A percentile compares a stretch with the other conserved stretches of the same genome.
phyloP scores from a whole-genome alignment of 2,888 invertebrate genomes.

The Arrhopalites spinosus region DNA sequence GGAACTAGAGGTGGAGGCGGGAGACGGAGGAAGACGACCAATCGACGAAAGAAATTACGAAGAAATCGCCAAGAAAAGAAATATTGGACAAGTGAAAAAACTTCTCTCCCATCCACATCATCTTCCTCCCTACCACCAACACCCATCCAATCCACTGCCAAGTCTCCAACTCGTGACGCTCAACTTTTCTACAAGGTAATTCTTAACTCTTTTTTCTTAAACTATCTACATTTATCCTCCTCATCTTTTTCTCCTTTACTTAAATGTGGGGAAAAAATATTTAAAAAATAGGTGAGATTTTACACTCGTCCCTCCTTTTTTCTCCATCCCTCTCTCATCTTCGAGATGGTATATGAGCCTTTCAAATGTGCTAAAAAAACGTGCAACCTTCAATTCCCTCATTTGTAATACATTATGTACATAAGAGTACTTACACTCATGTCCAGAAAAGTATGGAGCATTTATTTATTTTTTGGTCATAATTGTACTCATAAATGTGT shows the following conservation, averaged over 20 bases:
- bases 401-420: background rate
- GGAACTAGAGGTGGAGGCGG: background rate
- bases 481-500: slow-evolving; percentile 25
- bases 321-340: background rate
- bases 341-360: too few relatives aligned
- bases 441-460: slow-evolving; percentile 5
- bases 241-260: too few relatives aligned
- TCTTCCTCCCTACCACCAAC: background rate
- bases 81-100: slow-evolving; percentile 27
- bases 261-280: too few relatives aligned
- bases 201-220: background rate
- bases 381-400: background rate
- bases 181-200: slow-evolving; percentile 21
- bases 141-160: background rate
- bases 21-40: background rate
- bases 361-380: too few relatives aligned
- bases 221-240: too few relatives aligned
- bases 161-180: slow-evolving; percentile 11
- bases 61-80: slow-evolving; percentile 29
- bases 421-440: background rate
- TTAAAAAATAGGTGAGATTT: slow-evolving; percentile 13
- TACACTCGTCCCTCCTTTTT: slow-evolving; percentile 4
- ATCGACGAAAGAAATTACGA: slow-evolving; percentile 25
- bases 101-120: background rate
- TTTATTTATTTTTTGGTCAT: slow-evolving; percentile 5